Evolutionary conservation across 1,140 invertebrate species (phyloP).

Genomic region (Platyura marginata): DNA sequence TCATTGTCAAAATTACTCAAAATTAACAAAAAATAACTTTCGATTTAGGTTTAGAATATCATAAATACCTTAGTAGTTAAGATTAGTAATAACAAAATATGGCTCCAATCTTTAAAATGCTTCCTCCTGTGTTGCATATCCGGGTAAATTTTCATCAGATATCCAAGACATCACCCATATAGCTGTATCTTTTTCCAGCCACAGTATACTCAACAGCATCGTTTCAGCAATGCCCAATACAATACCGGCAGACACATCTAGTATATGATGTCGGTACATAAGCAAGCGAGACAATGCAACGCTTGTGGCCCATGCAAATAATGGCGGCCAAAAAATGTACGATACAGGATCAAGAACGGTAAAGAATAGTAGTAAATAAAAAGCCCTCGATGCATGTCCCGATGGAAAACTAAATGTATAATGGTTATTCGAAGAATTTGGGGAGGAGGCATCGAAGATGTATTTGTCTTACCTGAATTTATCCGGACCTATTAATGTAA

Average conservation of each 20-base stretch:
- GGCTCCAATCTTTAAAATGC: slow-evolving; percentile 3
- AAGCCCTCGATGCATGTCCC: slow-evolving; percentile 79
- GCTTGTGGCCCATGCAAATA: slow-evolving; percentile 54
- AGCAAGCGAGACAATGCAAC: slow-evolving; percentile 52
- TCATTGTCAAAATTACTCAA: too few relatives aligned
- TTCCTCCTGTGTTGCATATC: slow-evolving; percentile 15
- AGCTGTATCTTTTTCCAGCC: slow-evolving; percentile 37
- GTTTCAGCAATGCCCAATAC: slow-evolving; percentile 59
- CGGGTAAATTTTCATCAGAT: slow-evolving; percentile 34
- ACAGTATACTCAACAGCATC: slow-evolving; percentile 41
- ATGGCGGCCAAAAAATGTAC: slow-evolving; percentile 34
- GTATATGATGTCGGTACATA: slow-evolving; percentile 65
- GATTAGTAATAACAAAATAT: too few relatives aligned
- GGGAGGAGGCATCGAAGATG: neutral
- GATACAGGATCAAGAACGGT: slow-evolving; percentile 38
- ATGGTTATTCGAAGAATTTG: neutral
- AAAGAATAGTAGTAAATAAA: slow-evolving; percentile 57
- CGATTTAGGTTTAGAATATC: too few relatives aligned
- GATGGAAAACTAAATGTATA: slow-evolving; percentile 87
- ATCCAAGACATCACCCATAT: slow-evolving; percentile 28
- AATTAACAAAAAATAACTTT: too few relatives aligned
- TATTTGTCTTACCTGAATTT: slow-evolving; percentile 34
- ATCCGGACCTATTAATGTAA: slow-evolving; percentile 44
- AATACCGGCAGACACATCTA: slow-evolving; percentile 66
- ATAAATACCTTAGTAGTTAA: too few relatives aligned